Conservation (phyloP, 2,888 invertebrate genomes). For the Troides aeacus region DNA sequence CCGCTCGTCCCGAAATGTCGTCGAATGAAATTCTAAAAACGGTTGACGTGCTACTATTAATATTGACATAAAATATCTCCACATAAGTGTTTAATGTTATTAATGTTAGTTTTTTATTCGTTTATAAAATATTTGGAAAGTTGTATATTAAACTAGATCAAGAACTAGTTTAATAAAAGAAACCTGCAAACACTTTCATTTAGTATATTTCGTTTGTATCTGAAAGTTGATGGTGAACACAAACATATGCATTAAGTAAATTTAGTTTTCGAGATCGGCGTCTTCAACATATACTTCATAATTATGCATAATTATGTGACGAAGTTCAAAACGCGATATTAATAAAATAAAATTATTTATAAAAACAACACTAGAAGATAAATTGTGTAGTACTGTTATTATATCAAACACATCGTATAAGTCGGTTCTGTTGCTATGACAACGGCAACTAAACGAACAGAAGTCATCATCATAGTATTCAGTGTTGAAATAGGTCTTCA, state of each 20-base stretch:
- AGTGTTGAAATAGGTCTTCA: neutral
- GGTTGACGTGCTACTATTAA: too few relatives aligned
- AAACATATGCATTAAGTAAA: neutral
- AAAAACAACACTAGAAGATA: neutral
- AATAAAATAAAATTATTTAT: neutral
- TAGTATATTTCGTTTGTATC: neutral
- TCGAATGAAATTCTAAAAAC: too few relatives aligned
- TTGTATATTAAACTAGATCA: too few relatives aligned
- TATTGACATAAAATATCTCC: too few relatives aligned
- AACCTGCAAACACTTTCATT: neutral
- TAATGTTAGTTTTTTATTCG: too few relatives aligned
- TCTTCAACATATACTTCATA: neutral
- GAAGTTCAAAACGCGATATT: neutral
- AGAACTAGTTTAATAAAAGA: neutral
- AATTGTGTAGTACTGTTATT: neutral
- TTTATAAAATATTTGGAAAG: too few relatives aligned
- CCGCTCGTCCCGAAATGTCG: too few relatives aligned
- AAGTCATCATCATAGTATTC: neutral
- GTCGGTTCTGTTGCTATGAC: neutral
- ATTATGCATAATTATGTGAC: neutral
- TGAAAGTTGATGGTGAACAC: neutral
- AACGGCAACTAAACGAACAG: constrained; percentile 4
- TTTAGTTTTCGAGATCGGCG: neutral
- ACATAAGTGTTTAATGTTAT: too few relatives aligned
- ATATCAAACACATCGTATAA: neutral